Base-by-base conservation (phyloP, 2,797 vertebrate species). In the Phataginus tricuspis region DNA sequence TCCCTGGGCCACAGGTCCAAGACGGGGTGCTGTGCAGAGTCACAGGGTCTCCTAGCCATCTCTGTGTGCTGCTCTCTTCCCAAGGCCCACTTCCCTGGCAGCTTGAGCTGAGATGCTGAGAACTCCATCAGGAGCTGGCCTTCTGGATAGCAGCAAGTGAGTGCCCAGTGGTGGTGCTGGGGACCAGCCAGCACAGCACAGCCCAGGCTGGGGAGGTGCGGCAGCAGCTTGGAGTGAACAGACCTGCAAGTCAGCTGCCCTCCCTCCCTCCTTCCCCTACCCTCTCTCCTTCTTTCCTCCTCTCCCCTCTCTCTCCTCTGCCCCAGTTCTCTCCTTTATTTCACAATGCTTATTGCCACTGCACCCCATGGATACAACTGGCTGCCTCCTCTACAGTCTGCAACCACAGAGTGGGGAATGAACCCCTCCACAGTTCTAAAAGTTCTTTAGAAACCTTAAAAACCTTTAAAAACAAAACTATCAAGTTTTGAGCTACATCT, bases 391-490 rank as follows among this genome's bases (percentile, higher is more conserved):
- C 64, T 18, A 18, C 4, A 2, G 39, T 11, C 69, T 64, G 80
- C 16, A 71, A n/a, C 34, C 13, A 14, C 2, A 1, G 39, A 63
- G 23, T 3, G 13, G 18, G 34, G 31, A 10, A 5, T 25, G 7
- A 37, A 31, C 16, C 18, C 29, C n/a, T 75, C 51, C 25, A 39
- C 29, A 1, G 11, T 49, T 75, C 39, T 85, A 27, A 34, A 88
- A 14, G n/a, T 5, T 37, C 78, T 68, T 72, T n/a, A 51, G 45
- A 78, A 83, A 68, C 29, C 31, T 89, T 63, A 8, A 49, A 37
- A 78, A 42, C 1, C 45, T 45, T 45, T 45, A 10, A 57, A 84
- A 95, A 51, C 49, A 86, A 57, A 93, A 93, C 68, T 82, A 37
- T 64, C 59, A 45, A 57, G 19, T 63, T 94, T 42, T 68, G 53